Evolutionary conservation across 2,113 vertebrate species (phyloP), one percentile per base, ranked within the genome.

Genomic region (Sylvietta virens): DNA sequence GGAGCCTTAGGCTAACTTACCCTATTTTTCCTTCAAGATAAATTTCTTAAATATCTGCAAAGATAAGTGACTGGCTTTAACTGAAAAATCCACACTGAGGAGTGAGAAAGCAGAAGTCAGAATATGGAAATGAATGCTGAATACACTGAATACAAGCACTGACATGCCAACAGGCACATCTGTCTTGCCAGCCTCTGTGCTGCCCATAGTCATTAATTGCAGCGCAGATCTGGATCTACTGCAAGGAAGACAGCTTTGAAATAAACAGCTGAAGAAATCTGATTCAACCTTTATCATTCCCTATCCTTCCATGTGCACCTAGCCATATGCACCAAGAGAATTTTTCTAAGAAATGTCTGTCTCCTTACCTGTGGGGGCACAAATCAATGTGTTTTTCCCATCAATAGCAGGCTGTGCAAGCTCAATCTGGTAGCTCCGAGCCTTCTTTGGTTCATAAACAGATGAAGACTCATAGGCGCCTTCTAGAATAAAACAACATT

Each of bases 341-440:
- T 54, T 33, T 39, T 82, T 65, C 37, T 20, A 73, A 73, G 16
- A 53, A 21, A 94, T 10, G 3, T 30, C 18, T 56, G 21, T 28
- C 15, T 28, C 33, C 94, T 97, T 94, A 98, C 98, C 98, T 82
- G 98, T 98, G 28, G 98, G 98, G 37, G 97, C 98, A 97, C 97
- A 98, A 91, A 98, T 97, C 53, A 98, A 62, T 54, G 98, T 98
- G n/a, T 98, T 98, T 93, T 98, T 98, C 50, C 98, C 98, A 31
- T n/a, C 35, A 28, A 97, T 21, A 57, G 97, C 98, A 71, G 98
- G 97, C 57, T 92, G 78, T 8, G 96, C 96, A 28, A 98, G 97
- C 88, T 98, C 98, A 45, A 17, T 74, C 82, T 98, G 98, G 81
- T 98, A 98, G 44, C 71, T 96, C 77, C 95, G 83, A 85, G 92